phyloP scores from a whole-genome alignment of 2,797 vertebrate species.

The Malacoctenus gilli region DNA sequence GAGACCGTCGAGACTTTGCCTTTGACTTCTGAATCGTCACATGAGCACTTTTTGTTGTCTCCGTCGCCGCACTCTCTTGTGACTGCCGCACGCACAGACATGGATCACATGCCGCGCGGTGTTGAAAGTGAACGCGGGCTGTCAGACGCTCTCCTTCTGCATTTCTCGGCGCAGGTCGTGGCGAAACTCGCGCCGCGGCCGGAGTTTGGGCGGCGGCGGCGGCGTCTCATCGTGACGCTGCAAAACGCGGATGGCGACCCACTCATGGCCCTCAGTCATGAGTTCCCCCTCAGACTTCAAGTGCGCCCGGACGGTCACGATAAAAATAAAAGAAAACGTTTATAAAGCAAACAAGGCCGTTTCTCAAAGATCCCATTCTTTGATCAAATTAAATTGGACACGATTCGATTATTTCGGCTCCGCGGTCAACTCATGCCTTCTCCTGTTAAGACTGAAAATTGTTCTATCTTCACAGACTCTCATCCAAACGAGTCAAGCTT shows the following conservation, averaged over 20 bases:
- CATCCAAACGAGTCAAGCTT: too few species aligned
- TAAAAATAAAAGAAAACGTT: neutral
- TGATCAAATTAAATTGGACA: neutral
- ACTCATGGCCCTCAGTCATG: neutral
- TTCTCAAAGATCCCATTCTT: neutral
- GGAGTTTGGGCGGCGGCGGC: too few species aligned
- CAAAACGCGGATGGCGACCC: neutral
- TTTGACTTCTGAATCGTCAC: neutral
- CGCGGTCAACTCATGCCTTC: neutral
- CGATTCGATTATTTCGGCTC: neutral
- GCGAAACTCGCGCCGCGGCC: slow-evolving; percentile 31
- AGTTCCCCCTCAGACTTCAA: neutral
- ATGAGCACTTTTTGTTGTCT: slow-evolving; percentile 5
- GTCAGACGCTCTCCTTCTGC: slow-evolving; percentile 49
- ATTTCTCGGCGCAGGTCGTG: slow-evolving; percentile 30
- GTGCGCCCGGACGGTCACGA: neutral
- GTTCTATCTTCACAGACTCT: too few species aligned
- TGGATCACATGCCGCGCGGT: slow-evolving; percentile 44
- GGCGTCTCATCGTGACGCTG: slow-evolving; percentile 34
- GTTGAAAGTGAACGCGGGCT: slow-evolving; percentile 1
- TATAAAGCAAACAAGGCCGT: too few species aligned
- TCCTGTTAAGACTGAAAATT: neutral
- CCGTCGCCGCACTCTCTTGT: slow-evolving; percentile 48
- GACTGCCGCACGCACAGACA: slow-evolving; percentile 26
- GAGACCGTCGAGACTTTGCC: too few species aligned